Evolutionary conservation across 2,888 invertebrate species (phyloP).

Genomic region (Timema podura): DNA sequence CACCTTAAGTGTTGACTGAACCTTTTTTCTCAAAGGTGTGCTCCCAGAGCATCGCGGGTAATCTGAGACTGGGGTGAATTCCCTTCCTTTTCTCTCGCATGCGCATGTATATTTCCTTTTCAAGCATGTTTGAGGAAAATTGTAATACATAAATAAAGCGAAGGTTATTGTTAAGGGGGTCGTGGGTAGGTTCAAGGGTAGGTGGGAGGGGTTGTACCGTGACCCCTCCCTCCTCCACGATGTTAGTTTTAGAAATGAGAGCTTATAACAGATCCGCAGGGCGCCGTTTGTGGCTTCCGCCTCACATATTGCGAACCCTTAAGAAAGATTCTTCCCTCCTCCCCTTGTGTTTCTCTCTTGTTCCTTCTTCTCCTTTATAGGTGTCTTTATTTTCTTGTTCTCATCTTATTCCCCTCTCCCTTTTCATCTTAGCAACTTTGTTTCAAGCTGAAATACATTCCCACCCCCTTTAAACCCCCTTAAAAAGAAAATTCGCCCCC

Average conservation of each 20-base stretch:
- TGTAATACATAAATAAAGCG: constrained; percentile 31
- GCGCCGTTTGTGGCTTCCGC: constrained; percentile 23
- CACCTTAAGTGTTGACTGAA: no score
- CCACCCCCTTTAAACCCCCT: no score
- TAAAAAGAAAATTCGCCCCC: no score
- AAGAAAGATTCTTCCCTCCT: background rate
- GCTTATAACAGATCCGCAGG: constrained; percentile 5
- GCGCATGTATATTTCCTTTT: no score
- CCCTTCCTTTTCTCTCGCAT: no score
- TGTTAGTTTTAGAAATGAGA: background rate
- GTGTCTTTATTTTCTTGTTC: constrained; percentile 17
- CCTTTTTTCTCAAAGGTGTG: no score
- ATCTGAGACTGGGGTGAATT: no score
- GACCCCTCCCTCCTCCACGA: background rate
- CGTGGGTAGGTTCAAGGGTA: constrained; percentile 17
- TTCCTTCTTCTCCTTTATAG: constrained; percentile 16
- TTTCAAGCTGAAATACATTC: no score
- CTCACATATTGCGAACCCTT: constrained; percentile 20
- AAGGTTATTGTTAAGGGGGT: background rate
- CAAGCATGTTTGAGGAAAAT: constrained; percentile 24
- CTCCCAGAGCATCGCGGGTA: no score
- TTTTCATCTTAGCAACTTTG: background rate
- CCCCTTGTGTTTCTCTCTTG: no score
- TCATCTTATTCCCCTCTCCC: constrained; percentile 11
- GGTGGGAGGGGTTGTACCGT: background rate